Percentiles rank a stretch among this genome's conserved stretches.
phyloP scores from a whole-genome alignment of 2,888 invertebrate species.

The Drosophila sordidula region DNA sequence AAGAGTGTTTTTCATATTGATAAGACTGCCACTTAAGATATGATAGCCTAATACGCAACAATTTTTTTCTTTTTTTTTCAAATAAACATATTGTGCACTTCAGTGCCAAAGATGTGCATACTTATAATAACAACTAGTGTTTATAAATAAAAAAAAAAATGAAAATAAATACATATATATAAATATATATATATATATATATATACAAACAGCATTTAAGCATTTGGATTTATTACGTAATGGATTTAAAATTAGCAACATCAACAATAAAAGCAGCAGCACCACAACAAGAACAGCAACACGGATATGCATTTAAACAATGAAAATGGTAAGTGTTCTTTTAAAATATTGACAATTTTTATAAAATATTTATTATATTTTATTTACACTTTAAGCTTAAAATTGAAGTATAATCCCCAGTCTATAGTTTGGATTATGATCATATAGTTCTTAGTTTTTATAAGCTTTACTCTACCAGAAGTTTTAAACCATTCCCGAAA shows the following conservation, averaged over 20 bases:
- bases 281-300: slow-evolving; percentile 18
- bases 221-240: slow-evolving; percentile 75
- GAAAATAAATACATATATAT: slow-evolving; percentile 22
- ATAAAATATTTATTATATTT: background rate
- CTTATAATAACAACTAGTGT: slow-evolving; percentile 37
- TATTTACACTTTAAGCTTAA: background rate
- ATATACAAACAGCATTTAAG: slow-evolving; percentile 33
- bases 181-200: slow-evolving; percentile 16
- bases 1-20: slow-evolving; percentile 36
- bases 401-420: too few species aligned
- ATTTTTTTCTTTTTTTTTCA: slow-evolving; percentile 19
- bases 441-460: background rate
- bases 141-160: slow-evolving; percentile 17
- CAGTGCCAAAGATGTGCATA: slow-evolving; percentile 39
- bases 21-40: slow-evolving; percentile 46
- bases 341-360: slow-evolving; percentile 1
- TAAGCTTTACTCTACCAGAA: background rate
- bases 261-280: slow-evolving; percentile 41
- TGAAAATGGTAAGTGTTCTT: slow-evolving; percentile 62
- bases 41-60: slow-evolving; percentile 20
- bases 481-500: slow-evolving; percentile 46
- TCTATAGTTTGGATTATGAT: too few species aligned
- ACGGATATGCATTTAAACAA: slow-evolving; percentile 72
- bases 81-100: slow-evolving; percentile 25
- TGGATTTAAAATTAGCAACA: slow-evolving; percentile 71